Conservation (phyloP, 2,113 vertebrate species). For the Procavia capensis region DNA sequence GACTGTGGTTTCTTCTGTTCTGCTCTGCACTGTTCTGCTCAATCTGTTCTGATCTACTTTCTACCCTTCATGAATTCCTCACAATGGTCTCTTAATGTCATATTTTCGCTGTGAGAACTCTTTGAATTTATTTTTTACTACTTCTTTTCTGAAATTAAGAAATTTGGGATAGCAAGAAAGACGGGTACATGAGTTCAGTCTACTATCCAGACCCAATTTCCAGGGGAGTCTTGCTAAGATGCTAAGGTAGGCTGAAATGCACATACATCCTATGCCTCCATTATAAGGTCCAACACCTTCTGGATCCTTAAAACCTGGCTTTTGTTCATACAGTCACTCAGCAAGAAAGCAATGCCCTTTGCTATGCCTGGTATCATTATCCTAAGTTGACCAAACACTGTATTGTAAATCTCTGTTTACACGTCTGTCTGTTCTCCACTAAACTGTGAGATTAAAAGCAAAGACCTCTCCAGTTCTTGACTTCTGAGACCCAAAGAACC, state of each 20-base stretch:
- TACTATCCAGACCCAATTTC: neutral
- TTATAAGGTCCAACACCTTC: neutral
- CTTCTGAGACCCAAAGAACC: neutral
- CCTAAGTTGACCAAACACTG: neutral
- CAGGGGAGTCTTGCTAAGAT: neutral
- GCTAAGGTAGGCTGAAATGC: conserved; percentile 29
- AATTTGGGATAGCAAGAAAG: neutral
- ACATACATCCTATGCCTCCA: conserved; percentile 2
- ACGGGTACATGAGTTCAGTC: neutral
- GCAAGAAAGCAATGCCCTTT: conserved; percentile 28
- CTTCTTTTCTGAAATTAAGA: conserved; percentile 52
- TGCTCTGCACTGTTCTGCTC: neutral
- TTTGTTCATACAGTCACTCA: neutral
- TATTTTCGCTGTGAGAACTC: neutral
- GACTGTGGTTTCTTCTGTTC: neutral
- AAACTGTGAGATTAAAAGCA: conserved; percentile 43
- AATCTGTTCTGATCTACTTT: conserved; percentile 23
- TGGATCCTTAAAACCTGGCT: neutral
- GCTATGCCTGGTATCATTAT: neutral
- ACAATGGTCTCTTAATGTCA: neutral
- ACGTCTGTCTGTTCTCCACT: conserved; percentile 18
- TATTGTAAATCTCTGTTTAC: neutral
- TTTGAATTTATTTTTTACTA: neutral
- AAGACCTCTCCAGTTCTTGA: conserved; percentile 38
- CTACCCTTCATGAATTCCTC: neutral